Evolutionary conservation across 1,140 invertebrate species (phyloP).

Genomic region (Hylaeus anthracinus): DNA sequence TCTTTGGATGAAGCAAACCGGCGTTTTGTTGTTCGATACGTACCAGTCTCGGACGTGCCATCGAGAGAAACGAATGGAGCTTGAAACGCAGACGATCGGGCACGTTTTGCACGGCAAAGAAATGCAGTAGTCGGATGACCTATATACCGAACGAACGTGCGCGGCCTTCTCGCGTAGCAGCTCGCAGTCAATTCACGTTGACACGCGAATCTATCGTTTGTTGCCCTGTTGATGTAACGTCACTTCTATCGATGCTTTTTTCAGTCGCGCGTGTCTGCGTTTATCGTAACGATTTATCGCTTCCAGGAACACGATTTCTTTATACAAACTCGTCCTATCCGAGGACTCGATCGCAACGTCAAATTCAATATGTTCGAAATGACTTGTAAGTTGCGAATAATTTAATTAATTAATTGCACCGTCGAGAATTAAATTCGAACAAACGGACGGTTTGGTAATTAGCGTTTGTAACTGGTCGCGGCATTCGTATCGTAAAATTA

Average conservation of each 20-base stretch:
- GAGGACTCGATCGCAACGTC: no score
- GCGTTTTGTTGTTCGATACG: neutral
- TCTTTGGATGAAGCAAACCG: neutral
- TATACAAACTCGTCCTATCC: neutral
- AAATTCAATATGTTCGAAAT: no score
- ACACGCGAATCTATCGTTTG: conserved; percentile 24
- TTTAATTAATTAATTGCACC: no score
- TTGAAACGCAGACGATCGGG: neutral
- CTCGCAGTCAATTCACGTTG: neutral
- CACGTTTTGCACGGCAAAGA: neutral
- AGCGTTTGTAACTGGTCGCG: no score
- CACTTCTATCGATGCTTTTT: neutral
- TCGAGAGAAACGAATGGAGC: neutral
- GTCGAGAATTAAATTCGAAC: no score
- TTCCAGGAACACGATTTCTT: neutral
- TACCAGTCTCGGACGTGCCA: neutral
- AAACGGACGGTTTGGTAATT: no score
- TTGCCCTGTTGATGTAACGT: neutral
- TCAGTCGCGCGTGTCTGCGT: neutral
- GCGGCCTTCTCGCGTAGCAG: neutral
- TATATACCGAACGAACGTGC: neutral
- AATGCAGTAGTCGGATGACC: neutral
- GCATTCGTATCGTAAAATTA: no score
- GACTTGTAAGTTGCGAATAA: no score
- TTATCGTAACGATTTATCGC: neutral